phyloP scores from a whole-genome alignment of 2,113 vertebrate genomes.

The Cardinalis cardinalis region DNA sequence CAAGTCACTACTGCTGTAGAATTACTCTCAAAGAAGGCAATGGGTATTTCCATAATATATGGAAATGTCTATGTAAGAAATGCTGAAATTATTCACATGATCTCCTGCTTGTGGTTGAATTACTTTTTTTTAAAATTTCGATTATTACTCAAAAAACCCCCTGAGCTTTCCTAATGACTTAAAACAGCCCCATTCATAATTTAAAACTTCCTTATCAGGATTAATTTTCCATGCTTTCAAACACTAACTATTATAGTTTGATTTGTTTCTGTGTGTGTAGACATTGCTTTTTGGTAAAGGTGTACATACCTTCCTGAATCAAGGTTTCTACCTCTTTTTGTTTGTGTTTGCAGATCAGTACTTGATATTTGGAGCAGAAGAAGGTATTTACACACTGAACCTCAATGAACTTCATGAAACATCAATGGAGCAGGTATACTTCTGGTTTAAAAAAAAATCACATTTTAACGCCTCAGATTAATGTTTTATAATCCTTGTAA shows the following conservation, averaged over 20 bases:
- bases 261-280: background rate
- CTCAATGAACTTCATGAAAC: slow-evolving; percentile 98
- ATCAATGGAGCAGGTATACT: slow-evolving; percentile 93
- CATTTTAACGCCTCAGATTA: background rate
- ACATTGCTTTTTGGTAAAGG: background rate
- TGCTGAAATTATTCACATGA: background rate
- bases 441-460: background rate
- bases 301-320: background rate
- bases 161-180: background rate
- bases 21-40: background rate
- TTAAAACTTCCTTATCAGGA: background rate
- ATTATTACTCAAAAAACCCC: background rate
- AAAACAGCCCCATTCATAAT: background rate
- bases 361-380: slow-evolving; percentile 97
- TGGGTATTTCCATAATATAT: background rate
- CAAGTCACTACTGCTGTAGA: background rate
- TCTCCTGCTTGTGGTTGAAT: background rate
- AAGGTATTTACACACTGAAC: slow-evolving; percentile 97
- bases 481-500: background rate
- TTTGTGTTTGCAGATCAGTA: slow-evolving; percentile 87
- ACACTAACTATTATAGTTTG: background rate
- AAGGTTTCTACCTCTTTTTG: background rate
- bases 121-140: accelerated
- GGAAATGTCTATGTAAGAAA: background rate
- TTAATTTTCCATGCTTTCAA: background rate